These are phyloP conservation scores for Bombus pyrosoma DNA, from an alignment of 1,140 invertebrate genomes.

Conservation along the genomic window DNA sequence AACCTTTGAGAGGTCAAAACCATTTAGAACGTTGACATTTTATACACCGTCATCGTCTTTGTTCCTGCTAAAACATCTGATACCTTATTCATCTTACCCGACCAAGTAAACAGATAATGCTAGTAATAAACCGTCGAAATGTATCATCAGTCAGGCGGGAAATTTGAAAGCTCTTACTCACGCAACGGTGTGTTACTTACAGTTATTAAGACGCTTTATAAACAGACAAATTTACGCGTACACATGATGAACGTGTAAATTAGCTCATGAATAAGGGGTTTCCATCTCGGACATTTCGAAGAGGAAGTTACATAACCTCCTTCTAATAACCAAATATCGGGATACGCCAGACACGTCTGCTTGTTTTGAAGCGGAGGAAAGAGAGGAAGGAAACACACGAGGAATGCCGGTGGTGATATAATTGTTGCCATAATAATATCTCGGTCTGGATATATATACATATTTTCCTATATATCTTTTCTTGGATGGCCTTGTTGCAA, in stretches of 20 bases:
- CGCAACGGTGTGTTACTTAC: neutral
- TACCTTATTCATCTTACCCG: neutral
- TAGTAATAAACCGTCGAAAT: neutral
- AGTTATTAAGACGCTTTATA: neutral
- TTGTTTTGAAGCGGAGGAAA: neutral
- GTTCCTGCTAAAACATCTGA: neutral
- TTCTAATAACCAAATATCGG: constrained; percentile 15
- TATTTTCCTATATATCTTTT: neutral
- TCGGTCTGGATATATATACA: neutral
- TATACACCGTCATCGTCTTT: neutral
- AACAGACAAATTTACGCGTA: neutral
- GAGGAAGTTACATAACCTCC: neutral
- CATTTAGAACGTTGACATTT: constrained; percentile 2
- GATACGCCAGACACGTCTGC: constrained; percentile 25
- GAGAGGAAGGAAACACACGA: neutral
- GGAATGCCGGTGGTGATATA: neutral
- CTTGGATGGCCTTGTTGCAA: constrained; percentile 2
- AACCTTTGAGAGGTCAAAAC: neutral
- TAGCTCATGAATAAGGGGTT: neutral
- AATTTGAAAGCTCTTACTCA: neutral
- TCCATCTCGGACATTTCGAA: neutral
- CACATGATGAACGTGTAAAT: neutral
- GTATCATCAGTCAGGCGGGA: neutral
- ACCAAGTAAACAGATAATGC: neutral
- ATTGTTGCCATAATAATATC: constrained; percentile 3